These are phyloP conservation scores for Helicolenus hilgendorfi DNA, from an alignment of 2,797 vertebrate species.

Conservation along the genomic window DNA sequence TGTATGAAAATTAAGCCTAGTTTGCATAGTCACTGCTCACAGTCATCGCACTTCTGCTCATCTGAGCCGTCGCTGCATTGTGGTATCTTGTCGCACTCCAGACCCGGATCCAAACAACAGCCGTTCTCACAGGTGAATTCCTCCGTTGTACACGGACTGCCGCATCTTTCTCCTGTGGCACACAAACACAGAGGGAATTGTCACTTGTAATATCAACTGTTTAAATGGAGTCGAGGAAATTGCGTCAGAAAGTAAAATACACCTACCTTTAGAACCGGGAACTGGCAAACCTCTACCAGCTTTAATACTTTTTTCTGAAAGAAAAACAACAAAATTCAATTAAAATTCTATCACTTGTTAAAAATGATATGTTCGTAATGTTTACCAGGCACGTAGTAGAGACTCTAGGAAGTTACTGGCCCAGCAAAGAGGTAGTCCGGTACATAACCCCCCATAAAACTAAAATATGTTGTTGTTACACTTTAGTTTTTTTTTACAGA, in stretches of 20 bases:
- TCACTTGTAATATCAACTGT: background rate
- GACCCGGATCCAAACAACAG: conserved; percentile 93
- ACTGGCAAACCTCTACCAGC: conserved; percentile 39
- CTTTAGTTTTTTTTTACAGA: background rate
- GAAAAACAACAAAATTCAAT: conserved; percentile 19
- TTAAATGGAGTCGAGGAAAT: background rate
- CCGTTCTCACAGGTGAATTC: conserved; percentile 92
- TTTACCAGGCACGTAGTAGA: background rate
- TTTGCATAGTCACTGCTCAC: conserved; percentile 87
- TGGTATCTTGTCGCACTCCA: conserved; percentile 91
- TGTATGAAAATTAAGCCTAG: conserved; percentile 27
- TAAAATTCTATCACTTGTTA: background rate
- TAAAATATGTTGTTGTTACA: too few relatives aligned
- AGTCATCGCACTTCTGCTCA: conserved; percentile 89
- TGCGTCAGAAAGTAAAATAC: background rate
- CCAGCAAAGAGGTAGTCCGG: background rate
- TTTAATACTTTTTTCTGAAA: conserved; percentile 71
- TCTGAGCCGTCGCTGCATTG: conserved; percentile 95
- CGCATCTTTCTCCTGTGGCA: conserved; percentile 84
- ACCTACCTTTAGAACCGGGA: conserved; percentile 38
- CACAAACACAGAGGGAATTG: conserved; percentile 28
- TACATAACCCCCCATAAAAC: background rate
- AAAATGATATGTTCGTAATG: background rate
- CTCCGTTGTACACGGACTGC: conserved; percentile 79
- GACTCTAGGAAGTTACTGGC: too few relatives aligned